These are phyloP conservation scores for Microtus ochrogaster DNA, from an alignment of 2,113 vertebrate species.

Conservation along the genomic window DNA sequence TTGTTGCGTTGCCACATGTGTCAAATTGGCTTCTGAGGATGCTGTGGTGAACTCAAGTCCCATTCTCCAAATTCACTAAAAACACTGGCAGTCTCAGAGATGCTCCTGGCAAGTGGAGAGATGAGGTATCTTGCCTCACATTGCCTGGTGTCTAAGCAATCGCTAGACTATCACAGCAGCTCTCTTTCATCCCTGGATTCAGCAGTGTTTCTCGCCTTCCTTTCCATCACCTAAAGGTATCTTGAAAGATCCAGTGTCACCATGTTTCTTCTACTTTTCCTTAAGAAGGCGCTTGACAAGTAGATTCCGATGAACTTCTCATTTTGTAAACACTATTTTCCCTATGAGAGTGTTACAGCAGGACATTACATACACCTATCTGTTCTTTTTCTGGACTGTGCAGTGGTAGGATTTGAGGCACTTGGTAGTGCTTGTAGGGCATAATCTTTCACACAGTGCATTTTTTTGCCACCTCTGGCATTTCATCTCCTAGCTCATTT, in stretches of 20 bases:
- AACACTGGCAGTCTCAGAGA: neutral
- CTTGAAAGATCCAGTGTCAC: neutral
- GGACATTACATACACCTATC: neutral
- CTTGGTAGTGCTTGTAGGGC: neutral
- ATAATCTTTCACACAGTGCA: neutral
- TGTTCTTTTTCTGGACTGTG: neutral
- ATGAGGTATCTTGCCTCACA: neutral
- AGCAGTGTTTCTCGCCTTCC: neutral
- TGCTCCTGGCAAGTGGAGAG: neutral
- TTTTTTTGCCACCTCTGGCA: conserved; percentile 22
- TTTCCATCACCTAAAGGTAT: neutral
- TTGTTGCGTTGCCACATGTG: neutral
- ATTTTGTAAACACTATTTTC: neutral
- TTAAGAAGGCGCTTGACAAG: neutral
- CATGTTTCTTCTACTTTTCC: neutral
- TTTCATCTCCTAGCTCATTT: neutral
- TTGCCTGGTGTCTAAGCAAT: neutral
- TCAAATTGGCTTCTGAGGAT: neutral
- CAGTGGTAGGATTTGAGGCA: neutral
- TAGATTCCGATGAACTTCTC: neutral
- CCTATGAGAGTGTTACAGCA: neutral
- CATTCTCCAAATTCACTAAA: neutral
- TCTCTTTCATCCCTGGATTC: neutral
- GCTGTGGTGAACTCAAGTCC: neutral
- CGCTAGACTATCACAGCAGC: neutral